Conservation (phyloP, 2,888 invertebrate genomes). For the Drosophila meridiana region DNA sequence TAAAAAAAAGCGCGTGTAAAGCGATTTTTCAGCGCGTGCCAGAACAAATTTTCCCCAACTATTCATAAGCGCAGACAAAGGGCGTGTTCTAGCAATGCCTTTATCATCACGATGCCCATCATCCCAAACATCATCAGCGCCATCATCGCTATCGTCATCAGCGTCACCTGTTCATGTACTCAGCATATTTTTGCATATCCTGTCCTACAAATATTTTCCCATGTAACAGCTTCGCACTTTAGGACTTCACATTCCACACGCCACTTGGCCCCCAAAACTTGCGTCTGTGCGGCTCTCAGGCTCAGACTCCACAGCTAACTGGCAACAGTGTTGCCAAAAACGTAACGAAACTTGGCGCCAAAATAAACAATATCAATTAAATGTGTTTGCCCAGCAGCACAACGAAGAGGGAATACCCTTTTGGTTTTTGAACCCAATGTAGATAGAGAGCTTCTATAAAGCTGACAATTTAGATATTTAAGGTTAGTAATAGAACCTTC, state of each 20-base stretch:
- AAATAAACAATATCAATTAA: slow-evolving; percentile 68
- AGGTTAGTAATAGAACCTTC: background rate
- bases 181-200: slow-evolving; percentile 71
- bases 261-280: slow-evolving; percentile 4
- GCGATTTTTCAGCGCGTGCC: slow-evolving; percentile 61
- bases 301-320: slow-evolving; percentile 26
- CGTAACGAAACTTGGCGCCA: slow-evolving; percentile 44
- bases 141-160: slow-evolving; percentile 16
- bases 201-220: slow-evolving; percentile 74
- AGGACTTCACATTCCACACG: slow-evolving; percentile 38
- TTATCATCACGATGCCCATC: background rate
- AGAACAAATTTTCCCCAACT: slow-evolving; percentile 62
- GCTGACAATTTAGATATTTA: background rate
- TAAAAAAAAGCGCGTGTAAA: slow-evolving; percentile 38
- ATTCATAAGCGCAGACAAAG: slow-evolving; percentile 40
- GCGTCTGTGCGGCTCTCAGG: background rate
- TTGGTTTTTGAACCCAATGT: background rate
- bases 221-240: slow-evolving; percentile 66
- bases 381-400: background rate
- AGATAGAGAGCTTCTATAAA: background rate
- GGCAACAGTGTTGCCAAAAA: slow-evolving; percentile 64
- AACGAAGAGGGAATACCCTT: slow-evolving; percentile 34
- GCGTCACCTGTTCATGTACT: slow-evolving; percentile 32
- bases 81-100: slow-evolving; percentile 34
- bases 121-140: slow-evolving; percentile 25